Conservation (phyloP, 1,140 invertebrate genomes). For the Rhopalosiphum padi region DNA sequence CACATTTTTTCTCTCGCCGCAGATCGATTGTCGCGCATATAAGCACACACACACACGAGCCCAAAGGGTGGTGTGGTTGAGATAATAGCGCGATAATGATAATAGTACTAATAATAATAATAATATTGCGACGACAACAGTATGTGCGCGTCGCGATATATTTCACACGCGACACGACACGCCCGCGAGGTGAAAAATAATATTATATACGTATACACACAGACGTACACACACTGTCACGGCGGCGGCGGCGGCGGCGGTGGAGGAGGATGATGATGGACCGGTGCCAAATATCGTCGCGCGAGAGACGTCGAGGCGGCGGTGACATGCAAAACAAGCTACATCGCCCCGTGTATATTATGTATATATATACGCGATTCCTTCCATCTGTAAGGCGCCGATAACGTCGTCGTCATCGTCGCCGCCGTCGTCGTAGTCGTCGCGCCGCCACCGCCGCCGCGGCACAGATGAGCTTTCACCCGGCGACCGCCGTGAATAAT, state of each 20-base stretch:
- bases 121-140: neutral
- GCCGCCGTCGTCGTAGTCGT: neutral
- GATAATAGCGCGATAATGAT: neutral
- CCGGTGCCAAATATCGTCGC: neutral
- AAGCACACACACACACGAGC: neutral
- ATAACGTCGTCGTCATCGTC: conserved; percentile 15
- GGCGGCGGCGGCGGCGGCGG: neutral
- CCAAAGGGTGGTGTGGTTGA: neutral
- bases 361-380: neutral
- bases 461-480: neutral
- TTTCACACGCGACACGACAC: neutral
- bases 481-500: conserved; percentile 25
- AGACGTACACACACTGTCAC: neutral
- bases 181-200: neutral
- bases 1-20: neutral
- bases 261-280: conserved; percentile 28
- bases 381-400: conserved; percentile 43
- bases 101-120: neutral
- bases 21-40: neutral
- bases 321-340: conserved; percentile 21
- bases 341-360: neutral
- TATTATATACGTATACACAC: neutral
- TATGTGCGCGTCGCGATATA: neutral
- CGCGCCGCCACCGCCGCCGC: neutral
- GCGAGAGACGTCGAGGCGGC: neutral